phyloP scores from a whole-genome alignment of 2,113 vertebrate genomes.

The Etheostoma cragini region DNA sequence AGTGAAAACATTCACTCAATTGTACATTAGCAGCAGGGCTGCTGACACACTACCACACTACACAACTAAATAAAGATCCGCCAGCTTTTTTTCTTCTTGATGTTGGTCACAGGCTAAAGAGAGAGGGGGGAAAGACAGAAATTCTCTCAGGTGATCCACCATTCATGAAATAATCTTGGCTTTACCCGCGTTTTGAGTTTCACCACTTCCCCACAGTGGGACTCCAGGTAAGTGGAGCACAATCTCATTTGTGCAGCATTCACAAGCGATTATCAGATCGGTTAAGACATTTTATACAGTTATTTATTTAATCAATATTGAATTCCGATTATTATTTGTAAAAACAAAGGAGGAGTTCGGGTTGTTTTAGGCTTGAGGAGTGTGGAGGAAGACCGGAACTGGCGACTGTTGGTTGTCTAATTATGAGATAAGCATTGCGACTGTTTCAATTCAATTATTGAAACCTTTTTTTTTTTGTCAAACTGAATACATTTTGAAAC shows the following conservation, averaged over 20 bases:
- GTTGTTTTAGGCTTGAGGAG: background rate
- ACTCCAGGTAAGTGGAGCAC: slow-evolving; percentile 82
- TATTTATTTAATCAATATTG: background rate
- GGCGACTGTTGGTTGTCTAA: slow-evolving; percentile 14
- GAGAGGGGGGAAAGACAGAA: slow-evolving; percentile 30
- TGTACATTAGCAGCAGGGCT: slow-evolving; percentile 67
- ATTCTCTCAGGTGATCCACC: slow-evolving; percentile 67
- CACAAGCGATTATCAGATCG: slow-evolving; percentile 18
- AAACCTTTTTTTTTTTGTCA: background rate
- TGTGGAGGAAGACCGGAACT: background rate
- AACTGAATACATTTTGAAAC: slow-evolving; percentile 1
- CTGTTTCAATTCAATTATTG: slow-evolving; percentile 4
- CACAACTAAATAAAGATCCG: slow-evolving; percentile 58
- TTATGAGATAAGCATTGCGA: slow-evolving; percentile 10
- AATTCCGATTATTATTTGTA: background rate
- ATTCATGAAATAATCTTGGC: slow-evolving; percentile 79
- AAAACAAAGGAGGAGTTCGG: background rate
- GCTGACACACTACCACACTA: slow-evolving; percentile 69
- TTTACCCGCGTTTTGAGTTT: slow-evolving; percentile 76
- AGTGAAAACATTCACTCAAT: slow-evolving; percentile 83
- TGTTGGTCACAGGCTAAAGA: slow-evolving; percentile 72
- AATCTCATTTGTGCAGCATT: slow-evolving; percentile 47
- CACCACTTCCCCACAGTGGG: slow-evolving; percentile 77
- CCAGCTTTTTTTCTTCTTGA: slow-evolving; percentile 42
- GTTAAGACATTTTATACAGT: background rate